These are phyloP conservation scores for Distichodus sexfasciatus DNA, from an alignment of 2,797 vertebrate genomes.

Conservation along the genomic window DNA sequence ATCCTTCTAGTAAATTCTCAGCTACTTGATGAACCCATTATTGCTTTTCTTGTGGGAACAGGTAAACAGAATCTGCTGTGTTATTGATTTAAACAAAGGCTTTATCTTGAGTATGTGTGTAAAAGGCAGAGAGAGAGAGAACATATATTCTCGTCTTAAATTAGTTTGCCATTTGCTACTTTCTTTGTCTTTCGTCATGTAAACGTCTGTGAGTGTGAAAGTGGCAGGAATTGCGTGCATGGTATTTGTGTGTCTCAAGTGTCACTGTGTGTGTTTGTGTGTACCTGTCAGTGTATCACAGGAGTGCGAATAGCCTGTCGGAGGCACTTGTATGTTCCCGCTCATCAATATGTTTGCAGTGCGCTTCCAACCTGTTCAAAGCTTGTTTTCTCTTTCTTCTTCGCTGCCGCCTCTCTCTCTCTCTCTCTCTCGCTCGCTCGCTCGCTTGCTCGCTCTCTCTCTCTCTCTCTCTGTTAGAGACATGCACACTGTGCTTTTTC, in stretches of 20 bases:
- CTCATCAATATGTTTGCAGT: conserved; percentile 41
- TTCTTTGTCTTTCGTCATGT: not conserved
- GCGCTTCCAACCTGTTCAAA: conserved; percentile 23
- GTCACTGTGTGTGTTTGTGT: conserved; percentile 6
- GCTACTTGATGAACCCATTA: too few relatives aligned
- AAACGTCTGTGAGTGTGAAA: conserved; percentile 23
- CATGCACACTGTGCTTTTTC: too few relatives aligned
- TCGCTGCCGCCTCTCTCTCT: too few relatives aligned
- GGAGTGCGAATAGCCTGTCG: conserved; percentile 13
- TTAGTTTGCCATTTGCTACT: not conserved
- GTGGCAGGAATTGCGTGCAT: not conserved
- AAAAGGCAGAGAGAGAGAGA: too few relatives aligned
- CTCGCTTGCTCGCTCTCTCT: not conserved
- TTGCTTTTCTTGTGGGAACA: too few relatives aligned
- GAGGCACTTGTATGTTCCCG: conserved; percentile 43
- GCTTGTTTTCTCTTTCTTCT: too few relatives aligned
- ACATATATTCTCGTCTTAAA: not conserved
- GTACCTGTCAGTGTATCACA: conserved; percentile 38
- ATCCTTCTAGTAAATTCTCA: too few relatives aligned
- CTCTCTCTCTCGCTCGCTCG: too few relatives aligned
- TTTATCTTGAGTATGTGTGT: not conserved
- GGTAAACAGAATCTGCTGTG: too few relatives aligned
- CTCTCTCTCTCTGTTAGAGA: not conserved
- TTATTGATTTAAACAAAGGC: not conserved
- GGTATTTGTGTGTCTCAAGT: conserved; percentile 14